Conservation (phyloP, 2,888 invertebrate genomes). For the Rhogogaster chlorosoma region DNA sequence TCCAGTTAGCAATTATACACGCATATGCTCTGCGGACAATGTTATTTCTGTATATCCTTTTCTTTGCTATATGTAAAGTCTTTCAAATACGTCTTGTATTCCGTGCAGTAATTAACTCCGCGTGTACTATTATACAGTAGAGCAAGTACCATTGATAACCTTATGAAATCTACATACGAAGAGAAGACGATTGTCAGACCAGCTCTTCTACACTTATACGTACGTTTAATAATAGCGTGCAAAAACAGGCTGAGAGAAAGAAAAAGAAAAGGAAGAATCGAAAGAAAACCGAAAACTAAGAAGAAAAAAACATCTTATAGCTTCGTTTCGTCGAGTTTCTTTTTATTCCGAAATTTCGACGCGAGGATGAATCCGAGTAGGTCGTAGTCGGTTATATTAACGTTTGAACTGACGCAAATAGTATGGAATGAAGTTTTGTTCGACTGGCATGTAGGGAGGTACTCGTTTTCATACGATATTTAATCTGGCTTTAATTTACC, state of each 20-base stretch:
- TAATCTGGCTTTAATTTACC: neutral
- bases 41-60: neutral
- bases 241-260: neutral
- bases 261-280: neutral
- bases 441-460: neutral
- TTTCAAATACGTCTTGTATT: neutral
- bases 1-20: neutral
- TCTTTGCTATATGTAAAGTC: neutral
- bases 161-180: neutral
- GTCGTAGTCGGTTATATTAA: conserved; percentile 13
- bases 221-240: neutral
- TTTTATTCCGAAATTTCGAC: neutral
- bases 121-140: neutral
- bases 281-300: neutral
- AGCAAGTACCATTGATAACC: neutral
- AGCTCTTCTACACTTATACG: neutral
- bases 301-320: neutral
- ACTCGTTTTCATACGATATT: neutral
- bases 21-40: neutral
- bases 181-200: neutral
- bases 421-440: conserved; percentile 26
- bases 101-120: neutral
- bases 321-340: neutral
- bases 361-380: neutral
- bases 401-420: conserved; percentile 28